Evolutionary conservation across 1,140 invertebrate species (phyloP).

Genomic region (Drosophila lacteicornis): DNA sequence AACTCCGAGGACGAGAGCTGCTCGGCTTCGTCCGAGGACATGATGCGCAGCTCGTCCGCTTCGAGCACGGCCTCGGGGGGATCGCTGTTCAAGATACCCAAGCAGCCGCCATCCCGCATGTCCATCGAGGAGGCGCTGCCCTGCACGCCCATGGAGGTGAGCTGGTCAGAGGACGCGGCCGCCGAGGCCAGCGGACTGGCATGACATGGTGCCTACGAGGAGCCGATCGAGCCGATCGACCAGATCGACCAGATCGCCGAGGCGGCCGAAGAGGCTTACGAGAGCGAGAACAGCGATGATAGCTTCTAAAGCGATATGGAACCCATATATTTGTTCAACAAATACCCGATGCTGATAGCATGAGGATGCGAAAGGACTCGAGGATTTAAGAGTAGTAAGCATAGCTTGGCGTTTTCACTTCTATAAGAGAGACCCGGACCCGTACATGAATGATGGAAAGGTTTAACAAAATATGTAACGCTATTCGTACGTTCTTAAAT

Average conservation of each 20-base stretch:
- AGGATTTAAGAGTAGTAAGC: conserved; percentile 30
- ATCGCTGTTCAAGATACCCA: conserved; percentile 49
- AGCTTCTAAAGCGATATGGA: conserved; percentile 68
- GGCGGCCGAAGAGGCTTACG: conserved; percentile 75
- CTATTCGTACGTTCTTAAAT: conserved; percentile 39
- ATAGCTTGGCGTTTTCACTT: conserved; percentile 53
- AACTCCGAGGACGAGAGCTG: conserved; percentile 87
- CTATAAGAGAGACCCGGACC: conserved; percentile 3
- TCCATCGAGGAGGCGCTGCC: conserved; percentile 79
- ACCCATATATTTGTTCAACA: conserved; percentile 64
- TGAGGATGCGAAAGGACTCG: neutral
- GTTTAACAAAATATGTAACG: conserved; percentile 29
- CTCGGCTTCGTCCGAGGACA: conserved; percentile 83
- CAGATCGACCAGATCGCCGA: conserved; percentile 67
- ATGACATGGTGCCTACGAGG: conserved; percentile 72
- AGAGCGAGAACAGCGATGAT: conserved; percentile 62
- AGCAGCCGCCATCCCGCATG: conserved; percentile 69
- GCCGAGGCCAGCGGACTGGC: conserved; percentile 68
- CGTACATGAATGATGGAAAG: neutral
- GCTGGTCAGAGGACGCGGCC: conserved; percentile 85
- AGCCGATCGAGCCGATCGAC: conserved; percentile 56
- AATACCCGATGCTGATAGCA: conserved; percentile 36
- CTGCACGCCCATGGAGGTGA: conserved; percentile 85
- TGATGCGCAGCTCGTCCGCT: conserved; percentile 69
- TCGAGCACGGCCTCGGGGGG: conserved; percentile 65